Conservation (phyloP, 2,113 vertebrate genomes). For the Corvus cornix region DNA sequence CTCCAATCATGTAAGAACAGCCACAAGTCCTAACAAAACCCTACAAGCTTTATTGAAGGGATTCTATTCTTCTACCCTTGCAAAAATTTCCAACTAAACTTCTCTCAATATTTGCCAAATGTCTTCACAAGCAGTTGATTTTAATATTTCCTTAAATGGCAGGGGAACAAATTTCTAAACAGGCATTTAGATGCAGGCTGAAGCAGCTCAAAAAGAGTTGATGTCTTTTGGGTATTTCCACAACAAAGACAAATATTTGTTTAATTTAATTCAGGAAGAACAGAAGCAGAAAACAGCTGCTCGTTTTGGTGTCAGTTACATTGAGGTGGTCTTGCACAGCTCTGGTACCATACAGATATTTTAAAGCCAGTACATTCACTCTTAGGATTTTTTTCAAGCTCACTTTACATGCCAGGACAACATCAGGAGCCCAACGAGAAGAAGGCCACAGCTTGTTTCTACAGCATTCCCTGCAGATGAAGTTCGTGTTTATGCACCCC, state of each 20-base stretch:
- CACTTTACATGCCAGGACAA: neutral
- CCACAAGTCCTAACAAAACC: neutral
- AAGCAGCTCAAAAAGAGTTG: neutral
- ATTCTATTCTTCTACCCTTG: neutral
- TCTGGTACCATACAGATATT: neutral
- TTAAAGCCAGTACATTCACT: neutral
- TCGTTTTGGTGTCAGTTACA: neutral
- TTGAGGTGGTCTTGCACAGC: neutral
- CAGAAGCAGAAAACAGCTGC: neutral
- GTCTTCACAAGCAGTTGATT: neutral
- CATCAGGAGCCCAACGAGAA: rapidly evolving
- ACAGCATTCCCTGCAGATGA: neutral
- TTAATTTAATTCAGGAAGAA: neutral
- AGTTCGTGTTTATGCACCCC: neutral
- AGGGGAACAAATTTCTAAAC: neutral
- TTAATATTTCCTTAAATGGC: neutral
- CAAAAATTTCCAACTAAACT: neutral
- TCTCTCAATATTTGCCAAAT: neutral
- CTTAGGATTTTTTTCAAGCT: neutral
- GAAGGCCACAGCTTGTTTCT: neutral
- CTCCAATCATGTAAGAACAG: neutral
- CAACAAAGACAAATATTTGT: neutral
- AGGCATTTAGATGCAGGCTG: neutral
- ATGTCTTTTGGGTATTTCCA: neutral
- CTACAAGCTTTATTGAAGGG: neutral